These are phyloP conservation scores for Leptopilina myrica DNA, from an alignment of 2,888 invertebrate genomes.

Conservation along the genomic window DNA sequence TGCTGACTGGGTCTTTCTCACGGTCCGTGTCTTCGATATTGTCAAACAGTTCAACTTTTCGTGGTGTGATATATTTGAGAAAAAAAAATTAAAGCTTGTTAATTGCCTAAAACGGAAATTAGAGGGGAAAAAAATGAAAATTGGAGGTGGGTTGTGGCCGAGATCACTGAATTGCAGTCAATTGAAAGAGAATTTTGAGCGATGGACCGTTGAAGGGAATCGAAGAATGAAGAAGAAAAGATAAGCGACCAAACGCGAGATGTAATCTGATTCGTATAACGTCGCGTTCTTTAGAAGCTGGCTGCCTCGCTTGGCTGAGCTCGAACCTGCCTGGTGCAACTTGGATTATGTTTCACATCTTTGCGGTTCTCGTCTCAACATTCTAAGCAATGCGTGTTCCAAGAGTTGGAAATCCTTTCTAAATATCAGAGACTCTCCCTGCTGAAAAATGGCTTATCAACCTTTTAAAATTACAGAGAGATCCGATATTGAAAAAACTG, in stretches of 20 bases:
- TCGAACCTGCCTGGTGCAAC: slow-evolving; percentile 74
- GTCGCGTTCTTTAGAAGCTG: slow-evolving; percentile 72
- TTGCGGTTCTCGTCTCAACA: slow-evolving; percentile 74
- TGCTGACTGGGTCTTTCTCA: no score
- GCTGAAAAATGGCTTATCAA: no score
- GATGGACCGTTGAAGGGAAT: slow-evolving; percentile 59
- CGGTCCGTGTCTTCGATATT: no score
- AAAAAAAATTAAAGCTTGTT: no score
- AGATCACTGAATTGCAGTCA: background rate
- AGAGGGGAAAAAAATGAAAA: background rate
- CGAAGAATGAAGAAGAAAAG: slow-evolving; percentile 71
- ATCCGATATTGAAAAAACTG: no score
- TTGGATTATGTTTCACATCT: slow-evolving; percentile 76
- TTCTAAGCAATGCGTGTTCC: slow-evolving; percentile 51
- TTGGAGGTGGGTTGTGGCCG: background rate
- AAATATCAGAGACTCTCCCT: background rate
- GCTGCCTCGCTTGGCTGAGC: slow-evolving; percentile 73
- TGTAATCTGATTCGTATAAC: slow-evolving; percentile 76
- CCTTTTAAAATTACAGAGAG: no score
- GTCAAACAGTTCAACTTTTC: no score
- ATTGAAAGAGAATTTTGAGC: slow-evolving; percentile 68
- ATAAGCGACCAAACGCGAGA: slow-evolving; percentile 73
- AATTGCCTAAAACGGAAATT: no score
- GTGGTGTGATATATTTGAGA: no score
- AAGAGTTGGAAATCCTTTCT: background rate